A percentile compares a stretch with the other conserved stretches of the same genome.
phyloP scores from a whole-genome alignment of 2,888 invertebrate species.

The Conus canariensis region DNA sequence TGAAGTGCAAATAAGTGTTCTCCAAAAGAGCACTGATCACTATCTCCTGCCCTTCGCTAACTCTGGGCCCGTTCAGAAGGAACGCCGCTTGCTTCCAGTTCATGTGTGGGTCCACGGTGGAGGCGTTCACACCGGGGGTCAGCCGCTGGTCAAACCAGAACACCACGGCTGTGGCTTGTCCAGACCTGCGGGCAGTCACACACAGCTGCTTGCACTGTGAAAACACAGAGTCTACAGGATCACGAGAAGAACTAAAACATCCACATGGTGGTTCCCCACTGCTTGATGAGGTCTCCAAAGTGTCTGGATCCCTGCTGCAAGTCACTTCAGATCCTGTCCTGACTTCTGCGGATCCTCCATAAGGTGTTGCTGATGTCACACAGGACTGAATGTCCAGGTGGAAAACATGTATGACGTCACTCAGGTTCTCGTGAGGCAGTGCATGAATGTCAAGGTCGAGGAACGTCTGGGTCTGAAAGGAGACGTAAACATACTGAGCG shows the following conservation, averaged over 20 bases:
- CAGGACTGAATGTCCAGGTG: conserved; percentile 29
- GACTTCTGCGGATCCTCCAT: neutral
- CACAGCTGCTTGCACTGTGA: conserved; percentile 31
- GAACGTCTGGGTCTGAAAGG: conserved; percentile 33
- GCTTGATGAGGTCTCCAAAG: neutral
- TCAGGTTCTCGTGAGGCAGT: conserved; percentile 31
- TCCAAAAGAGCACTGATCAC: neutral
- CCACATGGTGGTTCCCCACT: neutral
- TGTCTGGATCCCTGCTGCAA: neutral
- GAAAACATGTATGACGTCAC: conserved; percentile 31
- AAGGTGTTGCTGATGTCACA: neutral
- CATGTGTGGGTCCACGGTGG: conserved; percentile 41
- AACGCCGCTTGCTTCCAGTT: conserved; percentile 52
- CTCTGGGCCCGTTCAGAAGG: conserved; percentile 3
- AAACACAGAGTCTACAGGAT: neutral
- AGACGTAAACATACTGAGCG: neutral
- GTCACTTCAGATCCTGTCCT: neutral
- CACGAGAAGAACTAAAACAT: neutral
- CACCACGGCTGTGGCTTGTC: conserved; percentile 44
- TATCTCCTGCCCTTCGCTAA: conserved; percentile 23
- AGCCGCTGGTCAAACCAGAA: conserved; percentile 48
- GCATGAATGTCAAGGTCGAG: conserved; percentile 41
- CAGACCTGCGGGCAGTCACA: conserved; percentile 31
- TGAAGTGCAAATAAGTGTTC: conserved; percentile 29
- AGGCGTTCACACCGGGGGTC: conserved; percentile 34